A percentile compares a stretch with the other conserved stretches of the same genome.
These are phyloP conservation scores for Nannoperca obscura DNA, from an alignment of 2,797 vertebrate species.

Conservation along the genomic window DNA sequence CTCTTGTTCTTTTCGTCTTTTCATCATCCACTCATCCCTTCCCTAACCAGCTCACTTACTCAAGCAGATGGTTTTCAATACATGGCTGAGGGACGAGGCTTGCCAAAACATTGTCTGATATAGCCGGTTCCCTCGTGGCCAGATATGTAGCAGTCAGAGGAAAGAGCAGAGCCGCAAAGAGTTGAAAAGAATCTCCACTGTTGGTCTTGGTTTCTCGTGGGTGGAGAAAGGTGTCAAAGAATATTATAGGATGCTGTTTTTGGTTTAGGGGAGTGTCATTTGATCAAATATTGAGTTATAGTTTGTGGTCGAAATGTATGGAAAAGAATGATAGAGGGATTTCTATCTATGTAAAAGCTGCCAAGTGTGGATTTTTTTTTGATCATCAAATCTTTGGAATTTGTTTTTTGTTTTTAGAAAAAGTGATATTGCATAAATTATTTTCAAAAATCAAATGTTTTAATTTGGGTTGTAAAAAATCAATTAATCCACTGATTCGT, in stretches of 20 bases:
- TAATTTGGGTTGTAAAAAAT: not conserved
- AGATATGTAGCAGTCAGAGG: constrained; percentile 50
- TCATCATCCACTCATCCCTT: constrained; percentile 43
- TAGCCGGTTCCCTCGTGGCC: constrained; percentile 49
- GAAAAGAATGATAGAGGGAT: not conserved
- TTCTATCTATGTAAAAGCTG: not conserved
- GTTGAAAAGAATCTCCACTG: constrained; percentile 55
- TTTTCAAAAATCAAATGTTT: not conserved
- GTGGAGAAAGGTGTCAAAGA: constrained; percentile 31
- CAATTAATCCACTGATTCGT: not conserved
- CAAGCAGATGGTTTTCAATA: constrained; percentile 69
- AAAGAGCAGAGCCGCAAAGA: constrained; percentile 53
- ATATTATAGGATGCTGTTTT: constrained; percentile 12
- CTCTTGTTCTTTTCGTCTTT: constrained; percentile 23
- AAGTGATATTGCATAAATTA: not conserved
- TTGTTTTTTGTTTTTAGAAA: not conserved
- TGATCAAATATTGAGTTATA: constrained; percentile 11
- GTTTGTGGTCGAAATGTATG: not conserved
- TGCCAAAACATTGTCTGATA: constrained; percentile 68
- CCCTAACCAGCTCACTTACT: constrained; percentile 53
- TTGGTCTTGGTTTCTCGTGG: constrained; percentile 37
- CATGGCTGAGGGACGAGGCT: constrained; percentile 37
- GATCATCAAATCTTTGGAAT: not conserved
- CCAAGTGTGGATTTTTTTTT: not conserved
- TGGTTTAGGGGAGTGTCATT: constrained; percentile 16